Evolutionary conservation across 2,113 vertebrate species (phyloP).

Genomic region (Vombatus ursinus): DNA sequence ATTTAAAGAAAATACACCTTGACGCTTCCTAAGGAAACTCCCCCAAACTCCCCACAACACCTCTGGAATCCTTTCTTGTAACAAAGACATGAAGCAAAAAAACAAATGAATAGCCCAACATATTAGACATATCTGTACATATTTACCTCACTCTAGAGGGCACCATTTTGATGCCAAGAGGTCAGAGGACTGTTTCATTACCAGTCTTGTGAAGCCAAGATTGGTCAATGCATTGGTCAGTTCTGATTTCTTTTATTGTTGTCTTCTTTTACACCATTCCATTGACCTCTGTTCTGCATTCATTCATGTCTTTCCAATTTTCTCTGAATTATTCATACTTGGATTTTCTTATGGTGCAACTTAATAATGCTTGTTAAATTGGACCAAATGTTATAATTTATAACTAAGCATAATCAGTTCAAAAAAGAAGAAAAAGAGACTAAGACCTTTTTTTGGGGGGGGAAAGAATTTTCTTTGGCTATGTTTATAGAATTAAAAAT

Average conservation of each 20-base stretch:
- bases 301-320: neutral
- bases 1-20: neutral
- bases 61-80: neutral
- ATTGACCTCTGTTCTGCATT: neutral
- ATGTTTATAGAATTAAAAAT: neutral
- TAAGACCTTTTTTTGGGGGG: neutral
- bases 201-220: neutral
- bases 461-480: neutral
- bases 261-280: neutral
- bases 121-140: neutral
- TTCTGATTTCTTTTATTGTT: neutral
- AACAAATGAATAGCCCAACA: neutral
- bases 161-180: neutral
- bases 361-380: neutral
- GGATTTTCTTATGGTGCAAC: neutral
- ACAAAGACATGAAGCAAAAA: neutral
- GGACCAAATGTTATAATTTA: neutral
- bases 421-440: neutral
- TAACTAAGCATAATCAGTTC: neutral
- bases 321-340: neutral
- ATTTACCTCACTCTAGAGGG: neutral
- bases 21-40: neutral
- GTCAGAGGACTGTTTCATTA: neutral
- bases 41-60: neutral
- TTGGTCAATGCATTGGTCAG: neutral